Conservation (phyloP, 2,797 vertebrate genomes). For the Apogon talboti region DNA sequence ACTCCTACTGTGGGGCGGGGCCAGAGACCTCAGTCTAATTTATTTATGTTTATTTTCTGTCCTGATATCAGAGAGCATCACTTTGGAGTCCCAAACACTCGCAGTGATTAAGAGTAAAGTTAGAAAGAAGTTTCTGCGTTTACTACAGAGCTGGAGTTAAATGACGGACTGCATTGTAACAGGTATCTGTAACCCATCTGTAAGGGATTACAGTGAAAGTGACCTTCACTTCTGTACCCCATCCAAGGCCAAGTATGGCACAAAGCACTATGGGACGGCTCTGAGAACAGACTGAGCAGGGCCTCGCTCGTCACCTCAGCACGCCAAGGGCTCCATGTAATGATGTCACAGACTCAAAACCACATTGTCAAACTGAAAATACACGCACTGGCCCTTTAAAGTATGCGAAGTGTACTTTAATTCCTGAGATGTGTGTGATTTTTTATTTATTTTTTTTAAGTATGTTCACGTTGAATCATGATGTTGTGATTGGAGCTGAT, state of each 20-base stretch:
- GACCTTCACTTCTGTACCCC: conserved; percentile 40
- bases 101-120: conserved; percentile 1
- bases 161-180: not conserved
- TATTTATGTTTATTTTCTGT: conserved; percentile 5
- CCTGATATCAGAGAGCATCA: conserved; percentile 16
- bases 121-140: not conserved
- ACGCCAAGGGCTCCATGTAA: conserved; percentile 55
- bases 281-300: conserved; percentile 17
- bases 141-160: conserved; percentile 22
- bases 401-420: conserved; percentile 37
- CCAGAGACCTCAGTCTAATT: conserved; percentile 88
- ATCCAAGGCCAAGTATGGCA: conserved; percentile 27
- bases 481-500: conserved; percentile 3
- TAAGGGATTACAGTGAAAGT: conserved; percentile 31
- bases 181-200: not conserved
- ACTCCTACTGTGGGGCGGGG: conserved; percentile 78
- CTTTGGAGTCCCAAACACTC: not conserved
- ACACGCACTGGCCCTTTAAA: conserved; percentile 56
- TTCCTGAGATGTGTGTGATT: conserved; percentile 4
- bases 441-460: conserved; percentile 3
- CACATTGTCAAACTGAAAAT: conserved; percentile 16
- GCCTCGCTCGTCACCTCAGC: not conserved
- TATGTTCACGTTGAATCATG: not conserved
- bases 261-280: conserved; percentile 47
- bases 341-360: conserved; percentile 42